Evolutionary conservation across 53 echinoderm and acorn worm species (phyloP).

Genomic region (Arbacia lixula): DNA sequence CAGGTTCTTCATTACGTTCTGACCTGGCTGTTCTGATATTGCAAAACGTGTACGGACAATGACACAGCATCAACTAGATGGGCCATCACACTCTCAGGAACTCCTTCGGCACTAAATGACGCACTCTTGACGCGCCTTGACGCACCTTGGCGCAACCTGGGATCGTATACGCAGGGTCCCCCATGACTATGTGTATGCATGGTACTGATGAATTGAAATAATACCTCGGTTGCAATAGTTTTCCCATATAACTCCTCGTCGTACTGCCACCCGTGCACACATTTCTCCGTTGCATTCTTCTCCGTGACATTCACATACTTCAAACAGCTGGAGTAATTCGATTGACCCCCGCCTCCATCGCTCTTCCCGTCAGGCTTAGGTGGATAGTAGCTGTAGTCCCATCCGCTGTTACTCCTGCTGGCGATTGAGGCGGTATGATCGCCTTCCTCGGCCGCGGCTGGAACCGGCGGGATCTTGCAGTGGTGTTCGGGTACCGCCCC

Average conservation of each 20-base stretch:
- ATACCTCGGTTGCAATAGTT: conserved; percentile 91
- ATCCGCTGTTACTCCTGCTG: background rate
- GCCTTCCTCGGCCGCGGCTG: background rate
- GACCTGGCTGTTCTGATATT: no score
- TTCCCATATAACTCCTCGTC: conserved; percentile 64
- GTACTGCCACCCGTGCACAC: conserved; percentile 83
- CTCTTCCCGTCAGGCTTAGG: background rate
- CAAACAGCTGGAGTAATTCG: conserved; percentile 66
- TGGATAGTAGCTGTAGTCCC: background rate
- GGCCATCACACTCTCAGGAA: no score
- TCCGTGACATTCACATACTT: conserved; percentile 63
- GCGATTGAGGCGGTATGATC: no score
- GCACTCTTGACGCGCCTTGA: no score
- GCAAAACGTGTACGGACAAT: no score
- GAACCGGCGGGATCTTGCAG: conserved; percentile 40
- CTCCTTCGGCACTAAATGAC: no score
- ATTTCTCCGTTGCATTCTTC: conserved; percentile 63
- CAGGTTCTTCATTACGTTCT: no score
- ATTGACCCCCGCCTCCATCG: conserved; percentile 42
- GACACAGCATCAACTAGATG: no score
- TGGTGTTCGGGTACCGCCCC: conserved; percentile 86
- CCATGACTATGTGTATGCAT: no score
- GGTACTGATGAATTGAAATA: no score
- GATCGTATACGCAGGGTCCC: no score
- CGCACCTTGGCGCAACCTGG: no score